Base-by-base conservation (phyloP, 2,113 vertebrate species). In the Lepus americanus region DNA sequence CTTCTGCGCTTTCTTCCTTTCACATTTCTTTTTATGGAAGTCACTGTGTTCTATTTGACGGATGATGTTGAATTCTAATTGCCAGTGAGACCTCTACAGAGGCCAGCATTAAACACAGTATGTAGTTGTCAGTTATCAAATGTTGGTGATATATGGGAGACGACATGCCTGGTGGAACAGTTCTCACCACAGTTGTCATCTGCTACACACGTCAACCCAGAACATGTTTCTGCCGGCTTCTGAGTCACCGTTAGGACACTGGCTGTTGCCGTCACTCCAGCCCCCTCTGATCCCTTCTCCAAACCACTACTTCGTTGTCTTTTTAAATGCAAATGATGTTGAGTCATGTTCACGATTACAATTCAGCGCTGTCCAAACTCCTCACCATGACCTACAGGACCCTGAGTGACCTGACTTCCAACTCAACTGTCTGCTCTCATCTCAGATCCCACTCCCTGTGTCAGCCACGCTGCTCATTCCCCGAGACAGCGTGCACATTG, bases 121-220 rank as follows among this genome's bases (percentile, higher is more conserved):
- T 96, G 94, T 96, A 96, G 94, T 78, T 93, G 88, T 94, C 97
- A 96, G 76, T 92, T 92, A 94, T 78, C 94, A 85, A 92, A 85
- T 94, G 92, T 92, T 96, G 78, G 89, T 92, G 64, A 94, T 77
- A 72, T 53, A 78, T 44, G 63, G 80, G 69, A 88, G 90, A 94
- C 90, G 88, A 69, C 92, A 94, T 66, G 67, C 90, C 88, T 86
- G 39, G 88, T 66, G 29, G 63, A 86, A 85, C 51, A 44, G 93
- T 95, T 90, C 89, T 95, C 82, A 63, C 80, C 84, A 94, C 87
- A 78, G 80, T 63, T 91, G 85, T 95, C 85, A 80, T 90, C 86
- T 72, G 90, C 90, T 72, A 7, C 33, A 92, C 61, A 76, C 51
- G 90, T 14, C 86, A 95, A 87, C 69, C 66, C 49, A 49, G 76